Evolutionary conservation across 2,797 vertebrate species (phyloP).

Genomic region (Myotis myotis): DNA sequence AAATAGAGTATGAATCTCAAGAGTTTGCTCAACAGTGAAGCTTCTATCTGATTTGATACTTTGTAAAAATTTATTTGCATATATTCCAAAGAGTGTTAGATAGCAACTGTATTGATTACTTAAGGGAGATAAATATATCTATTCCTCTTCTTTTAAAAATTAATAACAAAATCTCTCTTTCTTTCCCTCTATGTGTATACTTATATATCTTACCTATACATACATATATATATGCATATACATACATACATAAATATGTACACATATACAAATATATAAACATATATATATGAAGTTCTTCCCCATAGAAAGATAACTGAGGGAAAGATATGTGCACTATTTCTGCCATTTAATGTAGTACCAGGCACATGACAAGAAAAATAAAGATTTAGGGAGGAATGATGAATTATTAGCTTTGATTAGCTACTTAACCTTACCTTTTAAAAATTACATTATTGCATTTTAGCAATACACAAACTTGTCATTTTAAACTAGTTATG

Average conservation of each 20-base stretch:
- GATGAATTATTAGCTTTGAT: constrained; percentile 7
- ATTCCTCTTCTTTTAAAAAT: neutral
- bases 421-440: neutral
- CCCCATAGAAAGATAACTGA: neutral
- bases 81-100: constrained; percentile 28
- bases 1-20: constrained; percentile 59
- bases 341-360: neutral
- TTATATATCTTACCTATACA: neutral
- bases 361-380: neutral
- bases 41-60: constrained; percentile 34
- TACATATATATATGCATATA: neutral
- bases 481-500: constrained; percentile 14
- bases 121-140: neutral
- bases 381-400: neutral
- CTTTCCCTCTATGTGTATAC: neutral
- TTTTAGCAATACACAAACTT: neutral
- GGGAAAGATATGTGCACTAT: neutral
- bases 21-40: neutral
- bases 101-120: neutral
- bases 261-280: neutral
- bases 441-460: neutral
- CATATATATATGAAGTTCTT: neutral
- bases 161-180: neutral
- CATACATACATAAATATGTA: neutral
- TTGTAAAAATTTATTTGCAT: constrained; percentile 65